phyloP scores from a whole-genome alignment of 2,113 vertebrate genomes.

The Irena cyanogastra region DNA sequence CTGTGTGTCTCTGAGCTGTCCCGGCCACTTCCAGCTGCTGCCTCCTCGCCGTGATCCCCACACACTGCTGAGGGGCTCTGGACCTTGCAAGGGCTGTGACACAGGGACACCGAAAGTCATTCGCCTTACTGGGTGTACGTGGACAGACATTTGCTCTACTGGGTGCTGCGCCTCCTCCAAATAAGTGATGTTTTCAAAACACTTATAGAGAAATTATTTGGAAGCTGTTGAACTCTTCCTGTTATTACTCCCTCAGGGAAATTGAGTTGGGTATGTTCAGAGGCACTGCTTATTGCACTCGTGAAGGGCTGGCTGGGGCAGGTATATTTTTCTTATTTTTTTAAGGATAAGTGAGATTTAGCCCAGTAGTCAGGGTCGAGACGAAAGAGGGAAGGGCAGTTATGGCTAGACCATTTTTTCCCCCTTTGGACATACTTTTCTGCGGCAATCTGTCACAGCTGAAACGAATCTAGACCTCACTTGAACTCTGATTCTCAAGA shows the following conservation, averaged over 20 bases:
- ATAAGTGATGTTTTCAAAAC: neutral
- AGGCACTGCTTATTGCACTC: neutral
- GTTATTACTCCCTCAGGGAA: neutral
- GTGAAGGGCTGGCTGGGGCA: neutral
- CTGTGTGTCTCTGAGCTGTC: neutral
- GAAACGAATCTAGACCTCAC: neutral
- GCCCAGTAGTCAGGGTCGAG: neutral
- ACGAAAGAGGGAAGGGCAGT: neutral
- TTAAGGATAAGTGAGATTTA: neutral
- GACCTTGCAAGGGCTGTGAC: neutral
- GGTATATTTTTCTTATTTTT: neutral
- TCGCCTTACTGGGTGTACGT: rapidly evolving
- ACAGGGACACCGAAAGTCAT: neutral
- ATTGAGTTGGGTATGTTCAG: neutral
- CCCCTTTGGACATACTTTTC: neutral
- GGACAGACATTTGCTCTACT: too few species aligned
- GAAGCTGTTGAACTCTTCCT: neutral
- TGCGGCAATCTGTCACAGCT: neutral
- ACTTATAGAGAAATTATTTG: neutral
- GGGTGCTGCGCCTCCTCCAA: neutral
- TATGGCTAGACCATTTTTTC: neutral
- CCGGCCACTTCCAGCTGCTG: neutral
- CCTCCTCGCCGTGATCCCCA: rapidly evolving
- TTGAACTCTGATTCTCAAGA: neutral
- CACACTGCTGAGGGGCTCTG: neutral